These are phyloP conservation scores for Propsilocerus akamusi DNA, from an alignment of 1,140 invertebrate species.

Conservation along the genomic window DNA sequence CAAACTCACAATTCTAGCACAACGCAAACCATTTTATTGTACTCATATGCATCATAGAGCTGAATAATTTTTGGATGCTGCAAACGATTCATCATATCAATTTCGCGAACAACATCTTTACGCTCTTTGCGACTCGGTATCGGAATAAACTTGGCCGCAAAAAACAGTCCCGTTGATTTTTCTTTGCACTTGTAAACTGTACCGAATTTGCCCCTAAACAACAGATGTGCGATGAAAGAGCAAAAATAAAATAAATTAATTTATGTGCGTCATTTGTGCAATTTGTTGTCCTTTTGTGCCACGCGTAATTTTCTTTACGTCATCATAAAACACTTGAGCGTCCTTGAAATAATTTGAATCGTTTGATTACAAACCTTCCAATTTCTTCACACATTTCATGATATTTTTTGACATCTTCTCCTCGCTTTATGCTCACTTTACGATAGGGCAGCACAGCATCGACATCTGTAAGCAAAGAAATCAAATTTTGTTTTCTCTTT, in stretches of 20 bases:
- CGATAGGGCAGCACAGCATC: constrained; percentile 66
- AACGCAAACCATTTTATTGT: constrained; percentile 80
- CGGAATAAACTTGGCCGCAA: constrained; percentile 89
- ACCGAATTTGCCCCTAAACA: constrained; percentile 89
- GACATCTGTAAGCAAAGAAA: constrained; percentile 44
- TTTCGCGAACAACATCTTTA: constrained; percentile 80
- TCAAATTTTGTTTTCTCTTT: constrained; percentile 7
- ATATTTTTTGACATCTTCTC: constrained; percentile 55
- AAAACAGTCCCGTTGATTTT: constrained; percentile 51
- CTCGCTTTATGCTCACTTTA: constrained; percentile 58
- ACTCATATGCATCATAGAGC: constrained; percentile 90
- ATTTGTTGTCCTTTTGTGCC: not conserved
- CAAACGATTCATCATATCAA: constrained; percentile 87
- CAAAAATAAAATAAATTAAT: not conserved
- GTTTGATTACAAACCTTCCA: constrained; percentile 37
- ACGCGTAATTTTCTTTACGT: not conserved
- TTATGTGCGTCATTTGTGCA: not conserved
- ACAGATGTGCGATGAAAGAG: not conserved
- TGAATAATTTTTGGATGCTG: constrained; percentile 89
- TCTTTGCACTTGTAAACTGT: constrained; percentile 87
- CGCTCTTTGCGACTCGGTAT: constrained; percentile 70
- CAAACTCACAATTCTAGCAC: constrained; percentile 86
- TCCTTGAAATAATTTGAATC: constrained; percentile 2
- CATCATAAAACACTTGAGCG: not conserved
- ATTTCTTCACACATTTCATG: constrained; percentile 67